These are phyloP conservation scores for Sterna hirundo DNA, from an alignment of 2,113 vertebrate genomes.

Conservation along the genomic window DNA sequence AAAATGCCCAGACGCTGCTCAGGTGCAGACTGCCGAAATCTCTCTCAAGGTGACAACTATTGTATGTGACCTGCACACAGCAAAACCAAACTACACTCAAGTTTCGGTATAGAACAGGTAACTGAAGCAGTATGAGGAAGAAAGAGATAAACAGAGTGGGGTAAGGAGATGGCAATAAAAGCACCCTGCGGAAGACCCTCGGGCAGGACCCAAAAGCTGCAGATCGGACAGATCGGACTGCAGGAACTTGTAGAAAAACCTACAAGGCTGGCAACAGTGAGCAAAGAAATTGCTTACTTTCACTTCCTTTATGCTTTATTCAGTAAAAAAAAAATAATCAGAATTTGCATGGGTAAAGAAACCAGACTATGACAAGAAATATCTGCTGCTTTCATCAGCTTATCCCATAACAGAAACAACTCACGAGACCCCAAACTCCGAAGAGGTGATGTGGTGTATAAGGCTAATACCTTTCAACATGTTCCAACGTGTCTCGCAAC, in stretches of 20 bases:
- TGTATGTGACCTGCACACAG: rapidly evolving
- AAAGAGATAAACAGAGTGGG: background rate
- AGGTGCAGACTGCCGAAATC: background rate
- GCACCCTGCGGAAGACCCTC: background rate
- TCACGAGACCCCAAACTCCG: background rate
- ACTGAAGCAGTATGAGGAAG: background rate
- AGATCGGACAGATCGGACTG: background rate
- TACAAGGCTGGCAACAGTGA: background rate
- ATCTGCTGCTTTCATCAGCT: background rate
- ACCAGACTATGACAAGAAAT: background rate
- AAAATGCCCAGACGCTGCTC: background rate
- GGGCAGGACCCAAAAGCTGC: background rate
- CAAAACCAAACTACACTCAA: background rate
- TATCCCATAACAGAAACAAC: background rate
- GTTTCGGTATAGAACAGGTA: background rate
- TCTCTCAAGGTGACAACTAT: background rate
- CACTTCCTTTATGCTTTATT: background rate
- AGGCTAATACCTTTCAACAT: slow-evolving; percentile 1
- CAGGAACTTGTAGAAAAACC: background rate
- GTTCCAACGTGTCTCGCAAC: background rate
- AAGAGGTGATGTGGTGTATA: background rate
- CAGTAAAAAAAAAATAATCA: background rate
- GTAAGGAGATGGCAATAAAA: background rate
- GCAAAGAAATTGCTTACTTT: background rate
- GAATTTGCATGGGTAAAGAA: background rate